Conservation (phyloP, 2,888 invertebrate genomes). For the Lordiphosa andalusiaca region DNA sequence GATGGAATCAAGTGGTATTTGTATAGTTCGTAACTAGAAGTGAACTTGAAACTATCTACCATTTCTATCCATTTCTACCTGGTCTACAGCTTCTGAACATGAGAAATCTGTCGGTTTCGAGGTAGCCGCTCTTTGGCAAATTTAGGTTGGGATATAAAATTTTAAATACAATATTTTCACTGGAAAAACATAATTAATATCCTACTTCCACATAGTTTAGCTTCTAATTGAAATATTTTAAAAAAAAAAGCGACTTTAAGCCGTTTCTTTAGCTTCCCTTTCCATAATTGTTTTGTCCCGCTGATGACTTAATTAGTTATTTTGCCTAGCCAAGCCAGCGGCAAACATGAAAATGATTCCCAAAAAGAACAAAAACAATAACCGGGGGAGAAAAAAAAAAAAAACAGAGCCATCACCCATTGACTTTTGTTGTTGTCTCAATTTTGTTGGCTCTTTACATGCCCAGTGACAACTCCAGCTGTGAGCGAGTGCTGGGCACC, state of each 20-base stretch:
- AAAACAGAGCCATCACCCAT: slow-evolving; percentile 42
- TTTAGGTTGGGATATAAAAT: too few relatives aligned
- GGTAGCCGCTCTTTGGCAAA: too few relatives aligned
- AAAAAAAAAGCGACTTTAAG: slow-evolving; percentile 1
- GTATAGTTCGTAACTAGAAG: too few relatives aligned
- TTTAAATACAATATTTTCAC: too few relatives aligned
- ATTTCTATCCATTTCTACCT: too few relatives aligned
- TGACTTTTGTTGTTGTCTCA: slow-evolving; percentile 49
- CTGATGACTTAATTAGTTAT: slow-evolving; percentile 77
- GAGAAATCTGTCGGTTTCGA: too few relatives aligned
- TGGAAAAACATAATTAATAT: too few relatives aligned
- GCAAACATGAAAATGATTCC: slow-evolving; percentile 56
- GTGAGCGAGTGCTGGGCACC: slow-evolving; percentile 59
- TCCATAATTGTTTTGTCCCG: slow-evolving; percentile 45
- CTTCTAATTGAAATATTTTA: too few relatives aligned
- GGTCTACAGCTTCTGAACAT: too few relatives aligned
- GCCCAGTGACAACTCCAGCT: slow-evolving; percentile 80
- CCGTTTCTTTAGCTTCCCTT: slow-evolving; percentile 36
- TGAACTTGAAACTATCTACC: too few relatives aligned
- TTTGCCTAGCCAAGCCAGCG: slow-evolving; percentile 40
- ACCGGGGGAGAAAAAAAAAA: slow-evolving; percentile 20
- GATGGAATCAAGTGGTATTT: too few relatives aligned
- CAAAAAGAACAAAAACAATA: slow-evolving; percentile 27
- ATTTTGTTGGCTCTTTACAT: slow-evolving; percentile 74
- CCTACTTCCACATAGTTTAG: too few relatives aligned